Evolutionary conservation across 2,113 vertebrate species (phyloP), one percentile per base, ranked within the genome.

Genomic region (Apodemus speciosus): DNA sequence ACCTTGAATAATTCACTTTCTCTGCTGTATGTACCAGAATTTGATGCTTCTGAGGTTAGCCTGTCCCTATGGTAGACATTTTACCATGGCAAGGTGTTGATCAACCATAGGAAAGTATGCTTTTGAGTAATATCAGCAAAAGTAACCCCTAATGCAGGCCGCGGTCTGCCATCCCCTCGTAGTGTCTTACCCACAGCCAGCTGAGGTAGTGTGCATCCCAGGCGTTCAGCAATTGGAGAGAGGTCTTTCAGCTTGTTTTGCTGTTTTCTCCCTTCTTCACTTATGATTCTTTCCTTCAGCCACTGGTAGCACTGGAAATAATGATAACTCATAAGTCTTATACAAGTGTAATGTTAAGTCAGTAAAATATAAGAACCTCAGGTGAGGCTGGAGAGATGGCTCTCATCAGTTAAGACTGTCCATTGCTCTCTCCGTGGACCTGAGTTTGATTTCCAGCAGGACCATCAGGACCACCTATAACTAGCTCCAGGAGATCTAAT

Each of bases 281-380:
- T 99, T 38, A 99, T 94, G 89, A 99, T 99, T 97, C 99, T 99
- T 95, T 99, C 99, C 96, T 99, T 99, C 96, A 99, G 93, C 99
- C 99, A 99, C 98, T 99, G 99, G 97, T 99, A 99, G 73, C 99
- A 99, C 99, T 99, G 95, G 68, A 51, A 88, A 16, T 0, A 23
- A 94, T 60, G 96, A 96, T 0, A 25, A 92, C 69, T 96, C 15
- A 0, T 76, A 80, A 6, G 2, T n/a, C 80, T 66, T 66, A 38
- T 20, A n/a, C 58, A n/a, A 23, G 27, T 9, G 32, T n/a, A 73
- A 43, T 53, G 16, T 79, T 73, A 62, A 68, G 79, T 73, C 56
- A 73, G 6, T 86, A 84, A 60, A 88, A 68, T 9, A 7, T 0
- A 60, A 81, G 84, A 83, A 46, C 49, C 14, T 60, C 13, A 0